Conservation (phyloP, 2,888 invertebrate species). For the Sisyra nigra region DNA sequence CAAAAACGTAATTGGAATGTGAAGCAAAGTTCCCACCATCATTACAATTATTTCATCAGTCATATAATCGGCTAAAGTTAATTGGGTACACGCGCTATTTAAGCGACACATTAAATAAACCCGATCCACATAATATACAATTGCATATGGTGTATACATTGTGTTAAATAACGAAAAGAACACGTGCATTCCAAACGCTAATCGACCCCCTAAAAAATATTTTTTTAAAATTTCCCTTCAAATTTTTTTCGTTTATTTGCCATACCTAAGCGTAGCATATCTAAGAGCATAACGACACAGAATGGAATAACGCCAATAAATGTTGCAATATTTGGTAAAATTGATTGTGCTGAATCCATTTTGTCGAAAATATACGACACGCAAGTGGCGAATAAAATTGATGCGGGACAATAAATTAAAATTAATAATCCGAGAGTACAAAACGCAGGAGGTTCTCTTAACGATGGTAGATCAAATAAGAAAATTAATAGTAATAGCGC, state of each 20-base stretch:
- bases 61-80: slow-evolving; percentile 48
- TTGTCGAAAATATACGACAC: slow-evolving; percentile 68
- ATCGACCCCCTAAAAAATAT: slow-evolving; percentile 39
- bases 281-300: slow-evolving; percentile 50
- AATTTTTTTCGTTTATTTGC: slow-evolving; percentile 10
- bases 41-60: slow-evolving; percentile 51
- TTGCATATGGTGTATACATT: slow-evolving; percentile 69
- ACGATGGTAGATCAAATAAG: slow-evolving; percentile 51
- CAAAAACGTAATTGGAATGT: slow-evolving; percentile 50
- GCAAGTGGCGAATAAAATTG: slow-evolving; percentile 59
- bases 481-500: slow-evolving; percentile 47
- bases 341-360: slow-evolving; percentile 66
- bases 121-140: slow-evolving; percentile 65
- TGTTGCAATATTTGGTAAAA: slow-evolving; percentile 60
- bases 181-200: slow-evolving; percentile 51
- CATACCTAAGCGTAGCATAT: slow-evolving; percentile 55
- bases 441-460: slow-evolving; percentile 52
- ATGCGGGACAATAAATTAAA: slow-evolving; percentile 55
- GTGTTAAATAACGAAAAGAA: slow-evolving; percentile 59
- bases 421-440: slow-evolving; percentile 47
- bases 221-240: slow-evolving; percentile 4
- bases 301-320: slow-evolving; percentile 63
- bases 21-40: slow-evolving; percentile 45
- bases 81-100: slow-evolving; percentile 46
- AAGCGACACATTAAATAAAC: slow-evolving; percentile 56